Conservation (phyloP, 2,888 invertebrate genomes). For the Chymomyza caudatula region DNA sequence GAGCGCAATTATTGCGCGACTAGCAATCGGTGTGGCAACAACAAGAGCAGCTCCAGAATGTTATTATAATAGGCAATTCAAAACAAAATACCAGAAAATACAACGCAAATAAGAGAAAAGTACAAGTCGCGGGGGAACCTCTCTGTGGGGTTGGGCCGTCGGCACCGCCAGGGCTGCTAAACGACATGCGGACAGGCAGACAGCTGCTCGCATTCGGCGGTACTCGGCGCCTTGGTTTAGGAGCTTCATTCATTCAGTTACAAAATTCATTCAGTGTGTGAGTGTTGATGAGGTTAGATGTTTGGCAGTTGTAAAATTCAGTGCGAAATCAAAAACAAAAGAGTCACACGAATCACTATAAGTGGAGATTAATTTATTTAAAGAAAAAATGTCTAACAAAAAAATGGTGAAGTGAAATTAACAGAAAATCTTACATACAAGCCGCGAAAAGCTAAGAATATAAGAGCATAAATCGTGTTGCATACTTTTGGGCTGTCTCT, state of each 20-base stretch:
- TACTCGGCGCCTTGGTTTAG: constrained; percentile 26
- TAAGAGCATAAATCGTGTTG: constrained; percentile 37
- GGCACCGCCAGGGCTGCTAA: constrained; percentile 45
- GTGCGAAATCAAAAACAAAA: constrained; percentile 2
- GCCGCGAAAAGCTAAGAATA: constrained; percentile 4
- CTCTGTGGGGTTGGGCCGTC: neutral
- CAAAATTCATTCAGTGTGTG: constrained; percentile 64
- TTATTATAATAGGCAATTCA: neutral
- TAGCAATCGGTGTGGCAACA: constrained; percentile 64
- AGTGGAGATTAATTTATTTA: neutral
- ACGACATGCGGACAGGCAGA: neutral
- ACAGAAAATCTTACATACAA: neutral
- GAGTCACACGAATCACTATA: constrained; percentile 7
- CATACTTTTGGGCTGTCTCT: constrained; percentile 51
- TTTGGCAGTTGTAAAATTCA: constrained; percentile 9
- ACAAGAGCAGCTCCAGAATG: constrained; percentile 21
- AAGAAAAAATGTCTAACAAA: neutral
- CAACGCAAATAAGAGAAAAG: constrained; percentile 44
- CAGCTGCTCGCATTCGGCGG: constrained; percentile 24
- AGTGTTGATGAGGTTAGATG: constrained; percentile 68
- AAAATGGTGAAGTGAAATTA: neutral
- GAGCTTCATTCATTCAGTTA: constrained; percentile 53
- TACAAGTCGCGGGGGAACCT: constrained; percentile 2
- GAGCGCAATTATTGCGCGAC: constrained; percentile 61
- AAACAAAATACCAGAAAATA: constrained; percentile 34